phyloP scores from a whole-genome alignment of 2,888 invertebrate genomes.

The Dromius quadrimaculatus region DNA sequence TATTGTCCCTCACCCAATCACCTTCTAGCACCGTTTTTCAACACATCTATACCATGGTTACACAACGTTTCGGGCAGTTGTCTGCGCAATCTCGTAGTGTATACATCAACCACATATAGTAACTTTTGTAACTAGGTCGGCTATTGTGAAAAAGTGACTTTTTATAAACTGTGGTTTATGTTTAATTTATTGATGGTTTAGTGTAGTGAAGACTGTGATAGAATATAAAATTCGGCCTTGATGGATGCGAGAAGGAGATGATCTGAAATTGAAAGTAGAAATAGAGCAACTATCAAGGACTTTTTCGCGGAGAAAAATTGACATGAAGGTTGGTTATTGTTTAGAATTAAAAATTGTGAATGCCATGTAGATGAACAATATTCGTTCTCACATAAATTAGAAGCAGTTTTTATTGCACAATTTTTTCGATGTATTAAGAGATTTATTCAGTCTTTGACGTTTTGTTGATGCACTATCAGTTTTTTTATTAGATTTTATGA shows the following conservation, averaged over 20 bases:
- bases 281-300: constrained; percentile 42
- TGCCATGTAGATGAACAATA: too few relatives aligned
- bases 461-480: too few relatives aligned
- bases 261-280: constrained; percentile 44
- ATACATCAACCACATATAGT: too few relatives aligned
- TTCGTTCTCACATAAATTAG: too few relatives aligned
- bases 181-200: background rate
- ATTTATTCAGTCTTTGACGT: too few relatives aligned
- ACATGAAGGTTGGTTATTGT: constrained; percentile 42
- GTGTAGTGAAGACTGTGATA: background rate
- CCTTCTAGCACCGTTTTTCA: background rate
- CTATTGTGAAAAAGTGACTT: background rate
- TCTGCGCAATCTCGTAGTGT: constrained; percentile 28
- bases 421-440: too few relatives aligned
- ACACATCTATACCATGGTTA: constrained; percentile 35
- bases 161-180: constrained; percentile 3
- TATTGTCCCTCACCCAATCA: constrained; percentile 37
- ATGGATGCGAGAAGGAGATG: constrained; percentile 16
- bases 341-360: constrained; percentile 13
- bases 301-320: constrained; percentile 4
- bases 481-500: too few relatives aligned
- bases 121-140: background rate
- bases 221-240: constrained; percentile 29
- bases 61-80: constrained; percentile 34
- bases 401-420: too few relatives aligned